Base-by-base conservation (phyloP, 2,888 invertebrate species). In the Galeopsomyia nigrocyanea region DNA sequence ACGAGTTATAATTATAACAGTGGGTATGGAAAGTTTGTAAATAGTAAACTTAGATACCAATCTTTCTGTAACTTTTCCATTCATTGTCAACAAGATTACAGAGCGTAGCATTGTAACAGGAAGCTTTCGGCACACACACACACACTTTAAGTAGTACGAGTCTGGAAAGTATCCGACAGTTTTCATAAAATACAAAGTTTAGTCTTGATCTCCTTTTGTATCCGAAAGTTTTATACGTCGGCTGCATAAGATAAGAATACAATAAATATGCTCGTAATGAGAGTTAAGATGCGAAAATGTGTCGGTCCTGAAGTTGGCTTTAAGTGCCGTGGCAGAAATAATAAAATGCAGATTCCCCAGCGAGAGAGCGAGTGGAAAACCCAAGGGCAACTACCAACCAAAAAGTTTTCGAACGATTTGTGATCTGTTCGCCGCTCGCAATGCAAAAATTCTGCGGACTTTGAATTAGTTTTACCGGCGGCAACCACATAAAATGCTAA, bases 261-360 rank as follows among this genome's bases (percentile, higher is more conserved):
- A 71, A 67, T 39, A 39, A 39, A 39, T 39, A 39, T 39, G 7
- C 39, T 39, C 10, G 2, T 9, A 73, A 69, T 62, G 67, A 75
- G 77, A 74, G 75, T 77, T 69, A 76, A 76, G 69, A 72, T 73
- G 65, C 57, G 19, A n/a, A 60, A 64, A 63, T 49, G 62, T 56
- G 65, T 58, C 53, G 57, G 67, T 47, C 58, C 71, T 71, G 67
- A 74, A 76, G 77, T 78, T 79, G 79, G 79, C 71, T 65, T 82
- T 83, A 83, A 84, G 80, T 80, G 77, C 79, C 80, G 76, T 75
- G 78, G 75, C 78, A 80, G 82, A 82, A 83, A 84, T 83, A 83
- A 83, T 84, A 83, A 83, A 84, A 84, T 82, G 82, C 82, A 83
- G 82, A 84, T 83, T 79, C 74, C 57, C 66, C 31, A 10, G 70